Percentiles rank a stretch among this genome's conserved stretches.
Evolutionary conservation across 2,888 invertebrate species (phyloP).

Genomic region (Minunthozetes semirufus): DNA sequence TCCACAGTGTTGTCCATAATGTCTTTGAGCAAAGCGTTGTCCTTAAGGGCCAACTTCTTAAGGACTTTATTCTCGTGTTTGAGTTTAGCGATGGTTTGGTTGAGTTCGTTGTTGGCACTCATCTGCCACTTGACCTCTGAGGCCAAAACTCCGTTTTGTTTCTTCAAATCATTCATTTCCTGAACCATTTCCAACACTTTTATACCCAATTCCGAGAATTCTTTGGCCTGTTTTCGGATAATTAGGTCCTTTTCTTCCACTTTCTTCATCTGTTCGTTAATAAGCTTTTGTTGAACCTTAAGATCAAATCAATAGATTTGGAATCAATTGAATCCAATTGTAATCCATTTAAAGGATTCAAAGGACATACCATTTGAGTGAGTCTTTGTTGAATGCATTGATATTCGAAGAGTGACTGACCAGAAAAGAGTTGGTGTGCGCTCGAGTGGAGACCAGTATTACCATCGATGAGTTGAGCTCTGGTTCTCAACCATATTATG

Average conservation of each 20-base stretch:
- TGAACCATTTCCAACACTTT: background rate
- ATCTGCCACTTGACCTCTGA: slow-evolving; percentile 28
- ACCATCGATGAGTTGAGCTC: slow-evolving; percentile 25
- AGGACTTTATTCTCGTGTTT: slow-evolving; percentile 12
- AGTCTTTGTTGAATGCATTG: slow-evolving; percentile 30
- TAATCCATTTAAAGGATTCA: background rate
- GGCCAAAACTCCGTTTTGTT: background rate
- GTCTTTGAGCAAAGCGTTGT: background rate
- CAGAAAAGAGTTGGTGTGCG: slow-evolving; percentile 31
- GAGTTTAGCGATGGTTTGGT: slow-evolving; percentile 17
- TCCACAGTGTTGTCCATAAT: background rate
- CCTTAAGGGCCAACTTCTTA: slow-evolving; percentile 5
- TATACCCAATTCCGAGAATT: slow-evolving; percentile 3
- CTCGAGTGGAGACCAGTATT: slow-evolving; percentile 21
- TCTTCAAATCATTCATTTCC: slow-evolving; percentile 16
- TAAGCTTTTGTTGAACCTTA: slow-evolving; percentile 29
- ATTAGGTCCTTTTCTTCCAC: slow-evolving; percentile 1
- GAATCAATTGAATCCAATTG: background rate
- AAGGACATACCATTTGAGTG: slow-evolving; percentile 4
- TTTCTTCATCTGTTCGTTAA: slow-evolving; percentile 17
- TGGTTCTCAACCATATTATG: slow-evolving; percentile 16
- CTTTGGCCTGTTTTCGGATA: slow-evolving; percentile 9
- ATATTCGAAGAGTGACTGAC: slow-evolving; percentile 26
- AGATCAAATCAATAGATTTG: background rate
- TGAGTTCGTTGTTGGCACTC: slow-evolving; percentile 14